Conservation (phyloP, 30 jellyfish, hydroid and myxozoan genomes). For the Morbakka virulenta region DNA sequence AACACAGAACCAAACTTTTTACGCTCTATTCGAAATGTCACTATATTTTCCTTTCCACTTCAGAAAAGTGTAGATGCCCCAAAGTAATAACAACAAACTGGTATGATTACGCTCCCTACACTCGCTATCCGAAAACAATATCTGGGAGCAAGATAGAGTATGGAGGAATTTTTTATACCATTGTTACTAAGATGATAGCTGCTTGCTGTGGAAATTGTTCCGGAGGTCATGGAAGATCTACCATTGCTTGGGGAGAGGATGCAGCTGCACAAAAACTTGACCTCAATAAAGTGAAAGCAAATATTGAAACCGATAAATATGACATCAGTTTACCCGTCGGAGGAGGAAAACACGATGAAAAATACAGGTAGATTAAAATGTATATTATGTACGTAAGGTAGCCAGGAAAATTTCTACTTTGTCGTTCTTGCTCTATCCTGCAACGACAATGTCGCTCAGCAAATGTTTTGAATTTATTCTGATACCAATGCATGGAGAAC, state of each 20-base stretch:
- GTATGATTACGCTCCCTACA: constrained; percentile 70
- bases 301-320: constrained; percentile 16
- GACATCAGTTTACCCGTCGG: constrained; percentile 61
- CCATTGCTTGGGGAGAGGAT: constrained; percentile 51
- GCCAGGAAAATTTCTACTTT: background rate
- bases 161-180: constrained; percentile 64
- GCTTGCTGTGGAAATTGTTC: constrained; percentile 82
- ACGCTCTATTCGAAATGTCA: background rate
- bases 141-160: background rate
- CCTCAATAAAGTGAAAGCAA: constrained; percentile 26
- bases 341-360: constrained; percentile 59
- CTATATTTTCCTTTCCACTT: background rate
- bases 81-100: constrained; percentile 61
- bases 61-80: constrained; percentile 76
- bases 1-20: too few relatives aligned
- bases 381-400: background rate
- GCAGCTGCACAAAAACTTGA: constrained; percentile 21
- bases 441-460: too few relatives aligned
- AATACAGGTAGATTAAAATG: constrained; percentile 43
- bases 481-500: too few relatives aligned
- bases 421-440: background rate
- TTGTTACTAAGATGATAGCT: constrained; percentile 41
- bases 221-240: constrained; percentile 76
- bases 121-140: constrained; percentile 24
- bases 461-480: too few relatives aligned